These are phyloP conservation scores for Trichacis sp. DNA, from an alignment of 2,888 invertebrate species.

Conservation along the genomic window DNA sequence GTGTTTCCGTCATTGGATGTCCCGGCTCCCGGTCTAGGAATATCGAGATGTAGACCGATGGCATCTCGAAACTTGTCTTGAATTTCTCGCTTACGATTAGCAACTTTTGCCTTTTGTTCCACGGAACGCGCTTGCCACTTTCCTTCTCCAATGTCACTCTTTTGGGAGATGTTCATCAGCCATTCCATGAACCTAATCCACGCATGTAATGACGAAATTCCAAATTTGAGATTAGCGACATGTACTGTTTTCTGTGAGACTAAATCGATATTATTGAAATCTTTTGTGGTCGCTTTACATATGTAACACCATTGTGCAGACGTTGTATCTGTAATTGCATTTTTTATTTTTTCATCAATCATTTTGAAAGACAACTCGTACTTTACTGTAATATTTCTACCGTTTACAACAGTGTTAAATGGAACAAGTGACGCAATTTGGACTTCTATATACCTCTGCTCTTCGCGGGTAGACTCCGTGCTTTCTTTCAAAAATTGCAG, in stretches of 20 bases:
- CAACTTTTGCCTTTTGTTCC: conserved; percentile 10
- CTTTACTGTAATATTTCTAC: conserved; percentile 25
- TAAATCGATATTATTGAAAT: conserved; percentile 17
- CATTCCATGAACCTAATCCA: conserved; percentile 33
- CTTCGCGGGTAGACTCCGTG: conserved; percentile 9
- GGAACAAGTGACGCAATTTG: conserved; percentile 29
- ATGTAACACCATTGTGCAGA: conserved; percentile 22
- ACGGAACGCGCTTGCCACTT: conserved; percentile 23
- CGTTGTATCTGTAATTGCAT: conserved; percentile 15
- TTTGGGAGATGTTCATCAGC: conserved; percentile 24
- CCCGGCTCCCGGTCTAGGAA: conserved; percentile 21
- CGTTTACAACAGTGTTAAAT: conserved; percentile 28
- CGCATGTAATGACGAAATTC: conserved; percentile 26
- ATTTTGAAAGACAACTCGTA: conserved; percentile 35
- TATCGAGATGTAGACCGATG: conserved; percentile 16
- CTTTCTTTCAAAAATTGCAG: conserved; percentile 33
- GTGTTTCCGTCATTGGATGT: conserved; percentile 25
- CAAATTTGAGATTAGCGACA: conserved; percentile 18
- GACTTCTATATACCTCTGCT: conserved; percentile 24
- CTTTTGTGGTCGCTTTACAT: conserved; percentile 19
- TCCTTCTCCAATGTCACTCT: conserved; percentile 6
- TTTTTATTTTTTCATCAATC: conserved; percentile 24
- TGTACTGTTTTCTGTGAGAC: conserved; percentile 13
- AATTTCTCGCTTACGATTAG: conserved; percentile 9
- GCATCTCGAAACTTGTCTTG: conserved; percentile 16